Conservation (phyloP, 2,113 vertebrate species). For the Carettochelys insculpta region DNA sequence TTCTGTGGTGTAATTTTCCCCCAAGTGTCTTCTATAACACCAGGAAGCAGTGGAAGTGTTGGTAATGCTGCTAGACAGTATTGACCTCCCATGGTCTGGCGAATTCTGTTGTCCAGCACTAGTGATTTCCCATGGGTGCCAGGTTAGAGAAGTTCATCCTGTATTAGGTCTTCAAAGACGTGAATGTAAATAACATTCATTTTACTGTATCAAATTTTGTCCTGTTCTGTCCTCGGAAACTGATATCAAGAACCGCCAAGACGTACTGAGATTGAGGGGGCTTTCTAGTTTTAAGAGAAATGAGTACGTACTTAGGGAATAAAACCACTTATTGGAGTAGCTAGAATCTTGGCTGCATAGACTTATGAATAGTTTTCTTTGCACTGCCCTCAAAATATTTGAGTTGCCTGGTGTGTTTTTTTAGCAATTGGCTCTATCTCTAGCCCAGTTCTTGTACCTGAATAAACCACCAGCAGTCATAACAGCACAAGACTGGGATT, state of each 20-base stretch:
- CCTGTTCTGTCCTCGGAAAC: slow-evolving; percentile 13
- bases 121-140: too few relatives aligned
- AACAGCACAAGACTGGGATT: not conserved
- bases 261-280: not conserved
- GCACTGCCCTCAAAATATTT: not conserved
- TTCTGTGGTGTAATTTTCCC: too few relatives aligned
- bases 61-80: too few relatives aligned
- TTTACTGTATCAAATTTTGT: slow-evolving; percentile 18
- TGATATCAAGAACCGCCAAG: slow-evolving; percentile 25
- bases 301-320: slow-evolving; percentile 6
- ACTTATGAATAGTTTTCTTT: not conserved
- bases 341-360: not conserved
- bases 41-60: too few relatives aligned
- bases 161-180: not conserved
- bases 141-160: too few relatives aligned
- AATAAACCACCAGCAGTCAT: not conserved
- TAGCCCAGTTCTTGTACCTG: not conserved
- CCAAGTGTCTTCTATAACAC: too few relatives aligned
- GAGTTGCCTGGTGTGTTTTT: not conserved
- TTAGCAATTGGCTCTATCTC: not conserved
- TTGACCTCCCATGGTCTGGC: too few relatives aligned
- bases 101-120: too few relatives aligned
- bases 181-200: slow-evolving; percentile 22
- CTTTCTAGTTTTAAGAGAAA: not conserved
- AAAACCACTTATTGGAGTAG: not conserved